These are phyloP conservation scores for Eupristina koningsbergeri DNA, from an alignment of 1,140 invertebrate species.

Conservation along the genomic window DNA sequence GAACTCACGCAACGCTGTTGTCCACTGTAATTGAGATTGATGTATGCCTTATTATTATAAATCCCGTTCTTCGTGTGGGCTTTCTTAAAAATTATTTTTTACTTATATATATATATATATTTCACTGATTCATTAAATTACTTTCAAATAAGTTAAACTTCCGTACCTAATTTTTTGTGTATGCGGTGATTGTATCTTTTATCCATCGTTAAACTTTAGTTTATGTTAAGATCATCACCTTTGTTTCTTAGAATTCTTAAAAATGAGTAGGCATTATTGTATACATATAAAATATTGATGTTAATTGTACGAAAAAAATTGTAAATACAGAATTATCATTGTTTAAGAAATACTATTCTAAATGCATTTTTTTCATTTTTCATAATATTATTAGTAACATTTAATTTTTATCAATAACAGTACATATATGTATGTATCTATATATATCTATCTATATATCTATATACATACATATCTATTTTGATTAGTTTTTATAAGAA, in stretches of 20 bases:
- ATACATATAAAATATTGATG: neutral
- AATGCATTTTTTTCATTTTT: no score
- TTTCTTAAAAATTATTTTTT: neutral
- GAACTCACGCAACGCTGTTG: slow-evolving; percentile 56
- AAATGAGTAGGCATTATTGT: slow-evolving; percentile 18
- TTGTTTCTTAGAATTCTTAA: neutral
- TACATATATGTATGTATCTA: no score
- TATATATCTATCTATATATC: no score
- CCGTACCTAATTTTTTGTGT: slow-evolving; percentile 26
- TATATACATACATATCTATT: no score
- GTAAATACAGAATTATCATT: neutral
- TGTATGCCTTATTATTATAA: slow-evolving; percentile 54
- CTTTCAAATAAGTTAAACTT: neutral
- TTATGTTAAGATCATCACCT: slow-evolving; percentile 1
- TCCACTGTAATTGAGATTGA: slow-evolving; percentile 58
- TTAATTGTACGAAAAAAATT: no score
- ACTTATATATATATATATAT: neutral
- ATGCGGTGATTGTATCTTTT: slow-evolving; percentile 5
- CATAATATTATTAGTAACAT: no score
- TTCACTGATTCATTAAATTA: neutral
- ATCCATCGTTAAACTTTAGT: neutral
- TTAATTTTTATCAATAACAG: no score
- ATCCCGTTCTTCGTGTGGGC: neutral
- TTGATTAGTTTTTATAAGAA: no score
- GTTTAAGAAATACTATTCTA: no score